phyloP scores from a whole-genome alignment of 2,113 vertebrate species.

The Macaca fascicularis region DNA sequence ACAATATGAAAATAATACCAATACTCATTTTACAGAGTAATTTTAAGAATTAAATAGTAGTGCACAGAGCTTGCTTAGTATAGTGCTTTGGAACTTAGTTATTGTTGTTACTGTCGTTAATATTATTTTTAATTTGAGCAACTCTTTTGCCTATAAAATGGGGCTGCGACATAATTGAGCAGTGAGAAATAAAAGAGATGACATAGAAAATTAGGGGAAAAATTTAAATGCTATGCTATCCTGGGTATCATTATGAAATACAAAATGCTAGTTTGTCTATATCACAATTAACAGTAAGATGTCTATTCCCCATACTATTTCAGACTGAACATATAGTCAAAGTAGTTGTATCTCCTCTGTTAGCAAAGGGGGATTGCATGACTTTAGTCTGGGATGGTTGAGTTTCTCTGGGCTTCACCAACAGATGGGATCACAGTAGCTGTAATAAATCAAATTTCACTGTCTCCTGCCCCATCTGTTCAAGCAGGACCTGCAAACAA shows the following conservation, averaged over 20 bases:
- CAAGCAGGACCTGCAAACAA: background rate
- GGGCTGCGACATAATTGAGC: background rate
- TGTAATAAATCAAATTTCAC: background rate
- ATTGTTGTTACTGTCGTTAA: background rate
- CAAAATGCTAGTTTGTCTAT: background rate
- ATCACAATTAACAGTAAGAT: background rate
- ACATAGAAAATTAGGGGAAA: background rate
- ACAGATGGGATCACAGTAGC: background rate
- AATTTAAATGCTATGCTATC: background rate
- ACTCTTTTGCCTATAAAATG: slow-evolving; percentile 17
- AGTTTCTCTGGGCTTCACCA: background rate
- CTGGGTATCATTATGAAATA: background rate
- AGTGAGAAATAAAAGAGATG: background rate
- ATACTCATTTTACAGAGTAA: slow-evolving; percentile 35
- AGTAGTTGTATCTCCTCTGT: background rate
- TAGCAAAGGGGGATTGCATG: background rate
- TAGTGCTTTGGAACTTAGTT: background rate
- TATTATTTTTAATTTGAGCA: background rate
- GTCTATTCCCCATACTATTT: background rate
- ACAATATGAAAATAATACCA: background rate
- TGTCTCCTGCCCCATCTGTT: background rate
- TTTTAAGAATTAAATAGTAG: slow-evolving; percentile 27
- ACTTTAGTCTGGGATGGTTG: background rate
- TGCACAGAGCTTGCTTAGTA: background rate
- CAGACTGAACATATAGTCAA: background rate